Evolutionary conservation across 2,113 vertebrate genomes (phyloP), one percentile per base, ranked within the genome.

Genomic region (Amia ocellicauda): DNA sequence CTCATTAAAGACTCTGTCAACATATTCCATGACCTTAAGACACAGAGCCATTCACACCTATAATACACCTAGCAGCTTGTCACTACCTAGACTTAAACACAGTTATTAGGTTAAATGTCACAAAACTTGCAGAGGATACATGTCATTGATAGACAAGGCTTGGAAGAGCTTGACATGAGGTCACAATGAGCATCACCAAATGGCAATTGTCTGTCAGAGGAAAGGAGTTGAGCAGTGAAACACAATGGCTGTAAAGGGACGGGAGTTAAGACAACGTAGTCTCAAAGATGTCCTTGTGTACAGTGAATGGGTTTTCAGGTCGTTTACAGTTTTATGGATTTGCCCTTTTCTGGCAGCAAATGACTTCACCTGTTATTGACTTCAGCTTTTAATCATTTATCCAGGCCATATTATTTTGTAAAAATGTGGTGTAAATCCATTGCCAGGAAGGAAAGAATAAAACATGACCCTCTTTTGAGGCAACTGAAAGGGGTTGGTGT

Each of bases 21-120:
- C 51, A 54, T 47, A 67, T 69, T 73, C 52, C 27, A 73, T 77
- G 72, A 78, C 76, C 78, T 76, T 76, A 66, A 56, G 27, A 63
- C 59, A 54, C 53, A 66, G 65, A 54, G 62, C 45, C 66, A 42
- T 27, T 45, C 50, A 36, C 51, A 64, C 29, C 58, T 16, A 4
- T 43, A 64, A 69, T 66, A 71, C 60, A 56, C 64, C 62, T 68
- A 28, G 68, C 64, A 19, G 40, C 54, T 64, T 59, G 41, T 53
- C 50, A 20, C 36, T 60, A 63, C 73, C 57, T 59, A 58, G 69
- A 68, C 69, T 63, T 64, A 42, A 60, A 67, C 63, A 41, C 4
- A 4, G 41, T 47, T 47, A 41, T 60, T 49, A 49, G 58, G 43
- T 28, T 23, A 19, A 56, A 13, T 7, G 11, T 7, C 22, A 4